Evolutionary conservation across 2,888 invertebrate genomes (phyloP).

Genomic region (Brachyopa scutellaris): DNA sequence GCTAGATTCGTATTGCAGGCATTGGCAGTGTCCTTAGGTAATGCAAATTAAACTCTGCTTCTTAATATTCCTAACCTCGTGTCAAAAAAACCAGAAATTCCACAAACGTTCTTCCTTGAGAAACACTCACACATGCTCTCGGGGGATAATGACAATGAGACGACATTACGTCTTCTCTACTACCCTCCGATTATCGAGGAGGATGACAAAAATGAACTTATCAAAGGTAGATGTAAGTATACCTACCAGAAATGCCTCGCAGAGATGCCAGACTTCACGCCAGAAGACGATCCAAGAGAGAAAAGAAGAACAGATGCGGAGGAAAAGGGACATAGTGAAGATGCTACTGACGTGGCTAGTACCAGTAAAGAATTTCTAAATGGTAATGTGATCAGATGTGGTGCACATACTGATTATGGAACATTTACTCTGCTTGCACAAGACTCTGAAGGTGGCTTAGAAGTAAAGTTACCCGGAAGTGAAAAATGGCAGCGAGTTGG

Average conservation of each 20-base stretch:
- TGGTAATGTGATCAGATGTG: conserved; percentile 84
- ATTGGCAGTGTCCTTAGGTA: conserved; percentile 84
- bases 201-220: conserved; percentile 83
- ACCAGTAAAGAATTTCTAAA: conserved; percentile 81
- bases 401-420: conserved; percentile 89
- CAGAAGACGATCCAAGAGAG: conserved; percentile 78
- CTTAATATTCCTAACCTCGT: conserved; percentile 38
- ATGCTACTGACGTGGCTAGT: conserved; percentile 74
- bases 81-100: conserved; percentile 82
- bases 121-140: conserved; percentile 87
- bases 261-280: conserved; percentile 80
- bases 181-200: conserved; percentile 87
- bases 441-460: conserved; percentile 89
- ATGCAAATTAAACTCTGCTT: conserved; percentile 26
- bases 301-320: conserved; percentile 74
- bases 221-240: conserved; percentile 81
- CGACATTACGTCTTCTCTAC: conserved; percentile 87
- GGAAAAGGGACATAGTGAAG: conserved; percentile 74
- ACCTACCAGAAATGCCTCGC: conserved; percentile 81
- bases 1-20: conserved; percentile 86
- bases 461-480: conserved; percentile 85
- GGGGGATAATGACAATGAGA: conserved; percentile 85
- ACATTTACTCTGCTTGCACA: conserved; percentile 89
- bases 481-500: conserved; percentile 89
- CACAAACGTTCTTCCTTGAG: conserved; percentile 84